phyloP scores from a whole-genome alignment of 2,113 vertebrate species.

The rat (Rattus norvegicus) region DNA sequence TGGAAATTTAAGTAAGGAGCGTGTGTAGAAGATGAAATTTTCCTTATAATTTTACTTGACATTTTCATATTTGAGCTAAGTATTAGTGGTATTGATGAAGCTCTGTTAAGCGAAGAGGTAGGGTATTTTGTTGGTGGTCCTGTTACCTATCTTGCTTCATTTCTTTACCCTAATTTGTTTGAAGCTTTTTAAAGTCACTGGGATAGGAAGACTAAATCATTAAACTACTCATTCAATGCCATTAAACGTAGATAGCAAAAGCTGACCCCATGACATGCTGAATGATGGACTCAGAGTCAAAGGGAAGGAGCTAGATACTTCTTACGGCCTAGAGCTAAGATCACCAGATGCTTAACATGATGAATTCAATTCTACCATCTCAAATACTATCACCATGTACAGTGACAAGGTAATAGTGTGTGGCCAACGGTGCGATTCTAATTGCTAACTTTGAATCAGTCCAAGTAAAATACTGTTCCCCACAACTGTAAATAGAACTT shows the following conservation, averaged over 20 bases:
- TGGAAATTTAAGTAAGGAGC: slow-evolving; percentile 46
- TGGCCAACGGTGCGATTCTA: slow-evolving; percentile 7
- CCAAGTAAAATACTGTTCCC: neutral
- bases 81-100: slow-evolving; percentile 19
- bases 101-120: slow-evolving; percentile 29
- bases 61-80: slow-evolving; percentile 65
- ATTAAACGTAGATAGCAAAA: neutral
- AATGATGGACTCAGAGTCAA: neutral
- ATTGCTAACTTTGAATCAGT: slow-evolving; percentile 1
- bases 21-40: slow-evolving; percentile 18
- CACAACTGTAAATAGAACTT: slow-evolving; percentile 15
- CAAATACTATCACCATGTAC: neutral
- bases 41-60: slow-evolving; percentile 26
- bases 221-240: neutral
- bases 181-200: neutral
- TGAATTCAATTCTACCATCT: slow-evolving; percentile 43
- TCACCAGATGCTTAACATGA: slow-evolving; percentile 10
- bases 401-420: neutral
- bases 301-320: neutral
- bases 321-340: neutral
- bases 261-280: neutral
- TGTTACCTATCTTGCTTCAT: slow-evolving; percentile 48
- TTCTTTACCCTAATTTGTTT: slow-evolving; percentile 36
- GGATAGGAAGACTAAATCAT: neutral
- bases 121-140: neutral